Base-by-base conservation (phyloP, 2,888 invertebrate species). In the Ophion ventricosus region DNA sequence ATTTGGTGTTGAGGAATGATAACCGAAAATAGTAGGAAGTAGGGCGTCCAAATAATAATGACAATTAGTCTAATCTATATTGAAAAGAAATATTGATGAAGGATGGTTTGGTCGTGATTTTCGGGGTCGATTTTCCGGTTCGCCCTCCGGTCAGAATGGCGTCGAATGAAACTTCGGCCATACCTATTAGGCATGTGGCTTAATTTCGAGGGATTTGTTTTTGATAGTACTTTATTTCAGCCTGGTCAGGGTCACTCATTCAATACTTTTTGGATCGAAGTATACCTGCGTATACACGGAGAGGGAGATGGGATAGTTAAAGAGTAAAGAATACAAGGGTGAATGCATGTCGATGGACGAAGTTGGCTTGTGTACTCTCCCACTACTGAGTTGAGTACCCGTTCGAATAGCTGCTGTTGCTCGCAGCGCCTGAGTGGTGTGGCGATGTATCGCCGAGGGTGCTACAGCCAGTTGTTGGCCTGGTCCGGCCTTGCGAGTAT, bases 361-460 rank as follows among this genome's bases (percentile, higher is more conserved):
- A 64, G n/a, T 59, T 66, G 66, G 75, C 26, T 43, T 59, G 59
- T 69, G 40, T 77, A 67, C 67, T 40, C 23, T 14, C 49, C 17
- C 25, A 23, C 43, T 66, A 10, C 25, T 49, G 11, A 57, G 25
- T 23, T 4, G 77, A 29, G 77, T 59, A 67, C 26, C 43, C 49
- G 69, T 56, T 20, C 29, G 61, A 43, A 59, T 20, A 29, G 43
- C 64, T 43, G 57, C 67, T 69, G 67, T 77, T 77, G 77, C 59
- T 43, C 23, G 23, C 25, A 20, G 11, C 11, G 35, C n/a, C 20
- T 11, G 17, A 56, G 64, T 64, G 75, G 75, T 64, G 75, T 81
- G 67, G 74, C 64, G 29, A 56, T 70, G 66, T 72, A 74, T 75
- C 70, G 29, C 29, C n/a, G 23, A 74, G 43, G 80, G 40, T 69